A percentile compares a stretch with the other conserved stretches of the same genome.
These are phyloP conservation scores for Sparus aurata DNA, from an alignment of 2,797 vertebrate genomes.

Conservation along the genomic window DNA sequence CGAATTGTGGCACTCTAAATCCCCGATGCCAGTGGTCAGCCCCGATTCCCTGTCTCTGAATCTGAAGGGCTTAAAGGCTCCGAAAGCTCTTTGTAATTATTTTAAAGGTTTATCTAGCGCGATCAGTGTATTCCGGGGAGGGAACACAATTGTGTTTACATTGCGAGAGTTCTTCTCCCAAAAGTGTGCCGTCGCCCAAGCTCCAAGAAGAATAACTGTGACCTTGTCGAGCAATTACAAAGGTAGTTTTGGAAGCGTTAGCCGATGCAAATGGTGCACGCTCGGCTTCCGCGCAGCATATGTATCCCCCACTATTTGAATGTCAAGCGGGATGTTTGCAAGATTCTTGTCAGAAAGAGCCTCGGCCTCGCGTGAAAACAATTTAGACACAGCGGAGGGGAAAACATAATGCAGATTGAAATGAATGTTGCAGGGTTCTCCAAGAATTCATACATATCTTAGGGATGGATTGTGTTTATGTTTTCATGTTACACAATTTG, in stretches of 20 bases:
- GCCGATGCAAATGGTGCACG: not conserved
- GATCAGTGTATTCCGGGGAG: slow-evolving; percentile 35
- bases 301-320: not conserved
- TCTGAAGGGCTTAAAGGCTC: slow-evolving; percentile 68
- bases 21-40: slow-evolving; percentile 67
- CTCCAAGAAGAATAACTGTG: slow-evolving; percentile 4
- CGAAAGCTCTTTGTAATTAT: slow-evolving; percentile 68
- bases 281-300: not conserved
- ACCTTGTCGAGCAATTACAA: slow-evolving; percentile 27
- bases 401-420: slow-evolving; percentile 1
- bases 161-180: not conserved
- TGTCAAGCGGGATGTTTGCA: not conserved
- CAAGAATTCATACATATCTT: slow-evolving; percentile 28
- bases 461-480: slow-evolving; percentile 1
- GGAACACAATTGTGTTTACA: slow-evolving; percentile 21
- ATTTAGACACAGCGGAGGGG: slow-evolving; percentile 2
- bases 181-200: not conserved
- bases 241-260: slow-evolving; percentile 4
- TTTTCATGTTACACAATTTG: not conserved
- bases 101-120: slow-evolving; percentile 70
- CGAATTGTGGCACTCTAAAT: slow-evolving; percentile 69
- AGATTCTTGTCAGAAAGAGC: slow-evolving; percentile 20
- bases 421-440: slow-evolving; percentile 8
- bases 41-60: slow-evolving; percentile 55
- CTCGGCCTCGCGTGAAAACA: slow-evolving; percentile 10